These are phyloP conservation scores for Heliconius hortense DNA, from an alignment of 2,888 invertebrate species.

Conservation along the genomic window DNA sequence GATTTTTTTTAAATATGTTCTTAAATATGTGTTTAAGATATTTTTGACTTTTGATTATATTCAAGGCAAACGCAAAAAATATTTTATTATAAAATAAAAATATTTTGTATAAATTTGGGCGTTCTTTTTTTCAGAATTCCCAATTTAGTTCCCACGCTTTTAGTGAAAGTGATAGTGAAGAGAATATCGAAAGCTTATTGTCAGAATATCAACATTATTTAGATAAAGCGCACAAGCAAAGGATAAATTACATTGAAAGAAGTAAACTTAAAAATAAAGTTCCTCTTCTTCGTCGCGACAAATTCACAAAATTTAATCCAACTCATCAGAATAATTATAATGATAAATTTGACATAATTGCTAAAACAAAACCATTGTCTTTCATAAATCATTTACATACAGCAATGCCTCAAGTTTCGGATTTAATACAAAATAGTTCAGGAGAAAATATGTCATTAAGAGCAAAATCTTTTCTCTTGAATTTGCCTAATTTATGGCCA, in stretches of 20 bases:
- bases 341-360: conserved; percentile 45
- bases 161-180: conserved; percentile 67
- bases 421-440: background rate
- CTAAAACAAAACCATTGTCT: conserved; percentile 28
- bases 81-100: too few relatives aligned
- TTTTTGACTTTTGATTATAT: background rate
- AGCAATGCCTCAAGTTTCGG: background rate
- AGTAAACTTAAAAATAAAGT: conserved; percentile 69
- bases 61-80: background rate
- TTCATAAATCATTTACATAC: conserved; percentile 5
- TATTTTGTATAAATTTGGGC: background rate
- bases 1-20: background rate
- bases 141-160: conserved; percentile 53
- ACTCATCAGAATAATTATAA: conserved; percentile 49
- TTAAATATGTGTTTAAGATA: background rate
- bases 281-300: conserved; percentile 61
- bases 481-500: conserved; percentile 31
- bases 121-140: conserved; percentile 55
- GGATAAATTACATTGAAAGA: conserved; percentile 60
- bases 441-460: conserved; percentile 3
- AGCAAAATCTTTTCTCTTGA: background rate
- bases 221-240: conserved; percentile 71
- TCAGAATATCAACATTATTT: conserved; percentile 71
- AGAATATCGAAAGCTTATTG: conserved; percentile 67
- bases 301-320: conserved; percentile 56